A percentile compares a stretch with the other conserved stretches of the same genome.
Evolutionary conservation across 2,888 invertebrate species (phyloP).

Genomic region (Xanthia icteritia): DNA sequence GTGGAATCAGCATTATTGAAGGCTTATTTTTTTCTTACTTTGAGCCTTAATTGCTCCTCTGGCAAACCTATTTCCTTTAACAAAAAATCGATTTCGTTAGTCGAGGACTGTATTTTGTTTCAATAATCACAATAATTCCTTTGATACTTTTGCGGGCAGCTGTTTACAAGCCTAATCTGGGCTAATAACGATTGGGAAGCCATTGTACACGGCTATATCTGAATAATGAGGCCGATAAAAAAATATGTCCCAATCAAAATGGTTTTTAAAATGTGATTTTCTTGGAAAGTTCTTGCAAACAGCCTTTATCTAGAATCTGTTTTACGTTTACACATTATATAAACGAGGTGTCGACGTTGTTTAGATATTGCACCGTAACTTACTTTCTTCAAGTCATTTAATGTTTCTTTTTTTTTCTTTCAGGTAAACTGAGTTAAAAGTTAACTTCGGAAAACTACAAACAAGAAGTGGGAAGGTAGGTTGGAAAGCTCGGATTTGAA

Average conservation of each 20-base stretch:
- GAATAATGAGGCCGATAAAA: slow-evolving; percentile 72
- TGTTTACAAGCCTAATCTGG: slow-evolving; percentile 70
- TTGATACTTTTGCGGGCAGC: slow-evolving; percentile 65
- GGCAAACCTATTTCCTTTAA: slow-evolving; percentile 59
- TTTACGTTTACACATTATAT: slow-evolving; percentile 43
- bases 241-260: slow-evolving; percentile 51
- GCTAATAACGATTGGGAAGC: slow-evolving; percentile 67
- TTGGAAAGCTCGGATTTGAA: not conserved
- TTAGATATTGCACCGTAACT: slow-evolving; percentile 1
- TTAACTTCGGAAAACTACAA: not conserved
- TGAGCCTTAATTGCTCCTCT: slow-evolving; percentile 63
- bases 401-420: slow-evolving; percentile 18
- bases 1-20: slow-evolving; percentile 60
- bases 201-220: slow-evolving; percentile 64
- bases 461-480: not conserved
- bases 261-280: slow-evolving; percentile 58
- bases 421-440: slow-evolving; percentile 30
- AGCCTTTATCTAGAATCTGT: slow-evolving; percentile 40
- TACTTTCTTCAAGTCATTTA: not conserved
- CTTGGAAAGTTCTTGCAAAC: slow-evolving; percentile 14
- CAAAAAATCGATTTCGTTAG: slow-evolving; percentile 55
- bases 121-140: slow-evolving; percentile 71
- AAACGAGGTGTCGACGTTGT: slow-evolving; percentile 16
- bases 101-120: slow-evolving; percentile 50
- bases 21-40: slow-evolving; percentile 61